These are phyloP conservation scores for Dyspetes luteomarginatus DNA, from an alignment of 2,888 invertebrate species.

Conservation along the genomic window DNA sequence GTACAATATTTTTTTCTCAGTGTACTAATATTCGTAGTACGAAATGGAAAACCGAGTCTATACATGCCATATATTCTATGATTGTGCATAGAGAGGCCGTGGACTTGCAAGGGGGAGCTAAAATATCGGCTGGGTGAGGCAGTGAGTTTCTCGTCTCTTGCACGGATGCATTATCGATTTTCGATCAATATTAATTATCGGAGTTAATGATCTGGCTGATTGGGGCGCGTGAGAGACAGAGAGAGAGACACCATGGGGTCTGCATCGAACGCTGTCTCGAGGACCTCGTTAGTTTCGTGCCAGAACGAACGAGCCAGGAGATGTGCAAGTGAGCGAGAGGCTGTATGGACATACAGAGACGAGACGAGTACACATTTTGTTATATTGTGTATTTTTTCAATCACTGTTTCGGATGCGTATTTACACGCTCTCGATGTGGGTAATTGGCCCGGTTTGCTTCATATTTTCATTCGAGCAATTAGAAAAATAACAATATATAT, in stretches of 20 bases:
- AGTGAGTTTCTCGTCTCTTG: constrained; percentile 44
- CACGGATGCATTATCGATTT: constrained; percentile 73
- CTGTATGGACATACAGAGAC: constrained; percentile 8
- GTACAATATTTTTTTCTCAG: no score
- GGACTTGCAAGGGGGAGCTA: neutral
- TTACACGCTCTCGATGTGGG: no score
- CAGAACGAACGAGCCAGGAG: constrained; percentile 48
- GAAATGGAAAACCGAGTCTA: neutral
- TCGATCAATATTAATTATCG: constrained; percentile 79
- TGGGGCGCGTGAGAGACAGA: constrained; percentile 69
- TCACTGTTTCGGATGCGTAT: constrained; percentile 5
- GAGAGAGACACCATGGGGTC: constrained; percentile 33
- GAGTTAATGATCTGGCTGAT: constrained; percentile 80
- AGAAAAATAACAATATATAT: no score
- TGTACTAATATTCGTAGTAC: neutral
- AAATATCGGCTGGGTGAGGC: constrained; percentile 12
- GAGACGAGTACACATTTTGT: constrained; percentile 6
- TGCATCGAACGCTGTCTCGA: constrained; percentile 74
- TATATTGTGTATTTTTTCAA: constrained; percentile 10
- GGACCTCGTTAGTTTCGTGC: constrained; percentile 79
- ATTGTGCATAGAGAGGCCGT: neutral
- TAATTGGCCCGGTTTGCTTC: no score
- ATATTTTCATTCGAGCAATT: no score
- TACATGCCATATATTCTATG: neutral
- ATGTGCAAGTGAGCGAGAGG: constrained; percentile 25